Evolutionary conservation across 2,888 invertebrate species (phyloP).

Genomic region (Germaria angustata): DNA sequence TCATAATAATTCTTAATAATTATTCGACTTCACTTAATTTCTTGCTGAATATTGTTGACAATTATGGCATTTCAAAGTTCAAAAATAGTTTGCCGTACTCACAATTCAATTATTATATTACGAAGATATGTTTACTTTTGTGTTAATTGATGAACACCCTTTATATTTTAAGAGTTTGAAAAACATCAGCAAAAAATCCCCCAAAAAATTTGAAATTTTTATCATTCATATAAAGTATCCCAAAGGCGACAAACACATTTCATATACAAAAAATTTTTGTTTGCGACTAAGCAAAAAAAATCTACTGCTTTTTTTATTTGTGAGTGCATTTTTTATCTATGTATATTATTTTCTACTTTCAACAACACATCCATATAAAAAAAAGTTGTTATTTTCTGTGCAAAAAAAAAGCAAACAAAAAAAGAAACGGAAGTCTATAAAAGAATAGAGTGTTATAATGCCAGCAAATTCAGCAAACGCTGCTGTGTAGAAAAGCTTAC

Average conservation of each 20-base stretch:
- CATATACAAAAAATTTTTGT: constrained; percentile 28
- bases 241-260: constrained; percentile 61
- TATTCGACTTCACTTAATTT: no score
- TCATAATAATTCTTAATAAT: no score
- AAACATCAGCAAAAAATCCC: not conserved
- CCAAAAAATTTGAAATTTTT: constrained; percentile 20
- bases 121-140: no score
- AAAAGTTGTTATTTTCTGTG: constrained; percentile 31
- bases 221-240: constrained; percentile 46
- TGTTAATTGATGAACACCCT: not conserved
- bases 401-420: not conserved
- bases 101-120: no score
- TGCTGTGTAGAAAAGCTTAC: not conserved
- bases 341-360: constrained; percentile 38
- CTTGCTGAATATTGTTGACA: no score
- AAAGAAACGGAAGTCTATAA: constrained; percentile 44
- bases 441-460: constrained; percentile 44
- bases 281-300: constrained; percentile 28
- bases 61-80: no score
- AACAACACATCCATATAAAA: constrained; percentile 48
- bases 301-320: not conserved
- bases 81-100: no score
- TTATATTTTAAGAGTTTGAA: not conserved
- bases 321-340: constrained; percentile 6
- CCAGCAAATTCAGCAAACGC: constrained; percentile 28